Conservation (phyloP, 2,888 invertebrate species). For the Sialis fuliginosa region DNA sequence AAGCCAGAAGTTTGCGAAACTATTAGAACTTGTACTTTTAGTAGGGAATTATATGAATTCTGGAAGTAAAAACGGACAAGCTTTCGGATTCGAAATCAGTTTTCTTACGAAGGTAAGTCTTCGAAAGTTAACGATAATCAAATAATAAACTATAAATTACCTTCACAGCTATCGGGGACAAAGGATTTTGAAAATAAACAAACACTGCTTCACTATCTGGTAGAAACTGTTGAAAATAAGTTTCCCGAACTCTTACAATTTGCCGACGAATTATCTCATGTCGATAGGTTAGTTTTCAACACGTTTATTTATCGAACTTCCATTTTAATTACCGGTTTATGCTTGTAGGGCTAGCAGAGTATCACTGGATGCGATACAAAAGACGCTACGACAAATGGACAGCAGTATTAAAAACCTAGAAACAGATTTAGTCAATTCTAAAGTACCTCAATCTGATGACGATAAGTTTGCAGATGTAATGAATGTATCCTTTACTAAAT, state of each 20-base stretch:
- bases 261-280: constrained; percentile 75
- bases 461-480: constrained; percentile 77
- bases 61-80: constrained; percentile 83
- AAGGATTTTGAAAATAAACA: constrained; percentile 87
- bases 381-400: constrained; percentile 71
- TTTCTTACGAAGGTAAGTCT: constrained; percentile 72
- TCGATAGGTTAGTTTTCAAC: constrained; percentile 41
- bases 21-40: constrained; percentile 74
- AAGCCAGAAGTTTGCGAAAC: constrained; percentile 76
- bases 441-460: constrained; percentile 58
- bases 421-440: constrained; percentile 73
- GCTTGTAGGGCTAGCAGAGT: constrained; percentile 58
- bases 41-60: constrained; percentile 96
- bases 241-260: constrained; percentile 74
- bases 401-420: constrained; percentile 74
- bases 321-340: not conserved
- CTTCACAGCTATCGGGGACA: constrained; percentile 55
- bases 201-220: constrained; percentile 83
- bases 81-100: constrained; percentile 92
- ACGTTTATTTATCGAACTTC: not conserved
- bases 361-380: constrained; percentile 65
- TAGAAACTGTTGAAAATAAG: constrained; percentile 71
- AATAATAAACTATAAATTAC: not conserved
- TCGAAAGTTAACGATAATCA: not conserved
- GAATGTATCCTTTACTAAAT: constrained; percentile 52